Evolutionary conservation across 2,113 vertebrate species (phyloP), one percentile per base, ranked within the genome.

Genomic region (Halcyon malimbica): DNA sequence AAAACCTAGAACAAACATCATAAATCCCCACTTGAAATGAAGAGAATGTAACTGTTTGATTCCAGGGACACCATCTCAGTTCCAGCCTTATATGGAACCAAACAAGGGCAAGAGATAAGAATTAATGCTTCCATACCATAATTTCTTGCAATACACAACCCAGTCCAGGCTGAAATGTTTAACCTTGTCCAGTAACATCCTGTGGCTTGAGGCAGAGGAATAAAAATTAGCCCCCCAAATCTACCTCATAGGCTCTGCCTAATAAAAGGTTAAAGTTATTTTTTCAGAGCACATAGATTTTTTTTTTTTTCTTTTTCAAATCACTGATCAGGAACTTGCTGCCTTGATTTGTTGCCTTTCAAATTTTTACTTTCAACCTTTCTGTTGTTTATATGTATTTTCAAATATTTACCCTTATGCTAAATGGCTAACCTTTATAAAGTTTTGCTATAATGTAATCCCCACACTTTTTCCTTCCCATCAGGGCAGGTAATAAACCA

Each of bases 61-160:
- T 87, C 65, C 86, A 76, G 31, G 13, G 60, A 42, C 9, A 0
- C 33, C 24, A 53, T 25, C 80, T 78, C 57, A 1, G 26, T 64
- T 90, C 56, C 74, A 73, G 80, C 94, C 94, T 94, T 87, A 78
- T 71, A 87, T 68, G 62, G 86, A 88, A 68, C 41, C 16, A 78
- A 75, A 31, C 8, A 68, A 59, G 46, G 35, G 60, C 46, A 59
- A 44, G 67, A 82, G 57, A 89, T 75, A 90, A 87, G 69, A 75
- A 73, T 70, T 91, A 41, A 51, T 18, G 8, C 68, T 92, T 86
- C 93, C 56, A 51, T 73, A 80, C 25, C 42, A 46, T 6, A 3
- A 5, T 16, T 89, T 37, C 37, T 79, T 54, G 48, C n/a, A 94
- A 85, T 62, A 79, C 44, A 42, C 28, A 69, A 31, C 10, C 9